These are phyloP conservation scores for Crypturellus undulatus DNA, from an alignment of 2,113 vertebrate genomes.

Conservation along the genomic window DNA sequence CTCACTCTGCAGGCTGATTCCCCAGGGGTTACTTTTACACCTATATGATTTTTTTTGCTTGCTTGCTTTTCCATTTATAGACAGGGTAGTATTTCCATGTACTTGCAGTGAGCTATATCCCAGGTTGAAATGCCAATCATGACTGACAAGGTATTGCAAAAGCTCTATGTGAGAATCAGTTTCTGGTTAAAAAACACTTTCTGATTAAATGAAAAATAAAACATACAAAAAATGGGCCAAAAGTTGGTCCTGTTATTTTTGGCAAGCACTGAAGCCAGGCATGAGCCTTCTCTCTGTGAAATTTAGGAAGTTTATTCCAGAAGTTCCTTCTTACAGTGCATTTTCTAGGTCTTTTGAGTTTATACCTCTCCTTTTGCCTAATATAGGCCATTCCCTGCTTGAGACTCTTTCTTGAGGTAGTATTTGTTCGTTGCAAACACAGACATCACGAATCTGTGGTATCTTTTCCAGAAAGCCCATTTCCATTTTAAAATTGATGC, in stretches of 20 bases:
- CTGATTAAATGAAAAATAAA: neutral
- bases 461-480: neutral
- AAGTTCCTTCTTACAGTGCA: neutral
- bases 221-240: neutral
- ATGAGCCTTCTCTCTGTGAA: neutral
- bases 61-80: neutral
- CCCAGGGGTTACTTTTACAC: neutral
- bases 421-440: neutral
- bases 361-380: neutral
- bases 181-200: neutral
- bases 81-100: neutral
- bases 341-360: neutral
- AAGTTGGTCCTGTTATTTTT: neutral
- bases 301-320: neutral
- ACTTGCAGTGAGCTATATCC: neutral
- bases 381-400: neutral
- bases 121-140: neutral
- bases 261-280: neutral
- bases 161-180: neutral
- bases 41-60: neutral
- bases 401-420: neutral
- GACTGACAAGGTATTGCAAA: neutral
- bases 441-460: neutral
- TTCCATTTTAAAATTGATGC: slow-evolving; percentile 18
- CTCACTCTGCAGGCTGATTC: neutral